phyloP scores from a whole-genome alignment of 1,140 invertebrate species.

The Galleria mellonella region DNA sequence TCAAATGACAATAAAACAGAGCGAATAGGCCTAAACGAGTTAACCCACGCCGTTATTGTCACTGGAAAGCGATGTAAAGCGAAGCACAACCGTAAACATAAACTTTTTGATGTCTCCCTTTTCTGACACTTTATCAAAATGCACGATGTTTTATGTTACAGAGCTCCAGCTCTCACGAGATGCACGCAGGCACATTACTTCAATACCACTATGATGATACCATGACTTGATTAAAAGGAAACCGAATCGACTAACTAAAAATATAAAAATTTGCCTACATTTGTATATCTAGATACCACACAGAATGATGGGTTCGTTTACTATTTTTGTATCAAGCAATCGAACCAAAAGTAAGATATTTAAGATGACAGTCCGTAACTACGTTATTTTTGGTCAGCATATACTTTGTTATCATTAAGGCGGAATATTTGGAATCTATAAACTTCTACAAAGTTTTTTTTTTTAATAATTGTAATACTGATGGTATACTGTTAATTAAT shows the following conservation, averaged over 20 bases:
- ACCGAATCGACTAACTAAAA: slow-evolving; percentile 17
- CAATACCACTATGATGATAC: slow-evolving; percentile 59
- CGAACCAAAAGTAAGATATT: no score
- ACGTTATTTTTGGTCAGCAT: no score
- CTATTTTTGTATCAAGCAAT: no score
- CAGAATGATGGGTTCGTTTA: slow-evolving; percentile 5
- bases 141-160: slow-evolving; percentile 42
- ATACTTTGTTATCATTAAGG: no score
- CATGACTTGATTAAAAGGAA: slow-evolving; percentile 33
- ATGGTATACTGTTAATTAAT: no score
- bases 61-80: neutral
- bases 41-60: neutral
- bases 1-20: neutral
- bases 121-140: slow-evolving; percentile 17
- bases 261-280: slow-evolving; percentile 31
- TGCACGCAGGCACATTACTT: slow-evolving; percentile 56
- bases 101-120: slow-evolving; percentile 21
- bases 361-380: no score
- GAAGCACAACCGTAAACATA: slow-evolving; percentile 13
- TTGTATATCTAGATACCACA: slow-evolving; percentile 44
- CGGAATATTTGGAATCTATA: no score
- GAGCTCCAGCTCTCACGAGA: slow-evolving; percentile 60
- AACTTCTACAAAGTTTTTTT: no score
- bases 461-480: no score
- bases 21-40: neutral